Evolutionary conservation across 2,888 invertebrate species (phyloP).

Genomic region (Aphrophora alni): DNA sequence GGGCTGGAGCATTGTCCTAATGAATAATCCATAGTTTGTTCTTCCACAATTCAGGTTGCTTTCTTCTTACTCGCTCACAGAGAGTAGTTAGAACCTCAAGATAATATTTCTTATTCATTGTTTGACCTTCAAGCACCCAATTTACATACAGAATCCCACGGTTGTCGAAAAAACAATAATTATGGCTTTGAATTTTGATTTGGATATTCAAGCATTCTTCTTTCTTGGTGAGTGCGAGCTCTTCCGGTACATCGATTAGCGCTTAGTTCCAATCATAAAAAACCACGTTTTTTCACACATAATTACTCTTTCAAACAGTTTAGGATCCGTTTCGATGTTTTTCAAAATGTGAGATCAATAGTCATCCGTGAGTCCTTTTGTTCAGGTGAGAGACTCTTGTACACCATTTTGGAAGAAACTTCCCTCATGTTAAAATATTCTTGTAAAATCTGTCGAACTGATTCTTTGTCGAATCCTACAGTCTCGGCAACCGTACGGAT

Average conservation of each 20-base stretch:
- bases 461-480: background rate
- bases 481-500: background rate
- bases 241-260: conserved; percentile 44
- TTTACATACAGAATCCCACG: conserved; percentile 47
- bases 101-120: conserved; percentile 47
- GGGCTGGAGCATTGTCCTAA: conserved; percentile 48
- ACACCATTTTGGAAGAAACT: no score
- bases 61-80: conserved; percentile 43
- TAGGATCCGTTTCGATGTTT: background rate
- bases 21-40: conserved; percentile 47
- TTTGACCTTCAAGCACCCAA: conserved; percentile 46
- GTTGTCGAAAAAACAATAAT: conserved; percentile 44
- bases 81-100: conserved; percentile 46
- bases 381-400: no score
- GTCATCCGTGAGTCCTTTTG: no score
- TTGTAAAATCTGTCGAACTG: background rate
- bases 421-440: background rate
- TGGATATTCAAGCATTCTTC: conserved; percentile 41
- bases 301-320: background rate
- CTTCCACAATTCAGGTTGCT: conserved; percentile 48
- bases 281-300: conserved; percentile 24
- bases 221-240: conserved; percentile 45
- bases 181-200: conserved; percentile 41
- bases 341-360: no score
- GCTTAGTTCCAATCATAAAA: conserved; percentile 43